Evolutionary conservation across 2,888 invertebrate genomes (phyloP).

Genomic region (Bibio marci): DNA sequence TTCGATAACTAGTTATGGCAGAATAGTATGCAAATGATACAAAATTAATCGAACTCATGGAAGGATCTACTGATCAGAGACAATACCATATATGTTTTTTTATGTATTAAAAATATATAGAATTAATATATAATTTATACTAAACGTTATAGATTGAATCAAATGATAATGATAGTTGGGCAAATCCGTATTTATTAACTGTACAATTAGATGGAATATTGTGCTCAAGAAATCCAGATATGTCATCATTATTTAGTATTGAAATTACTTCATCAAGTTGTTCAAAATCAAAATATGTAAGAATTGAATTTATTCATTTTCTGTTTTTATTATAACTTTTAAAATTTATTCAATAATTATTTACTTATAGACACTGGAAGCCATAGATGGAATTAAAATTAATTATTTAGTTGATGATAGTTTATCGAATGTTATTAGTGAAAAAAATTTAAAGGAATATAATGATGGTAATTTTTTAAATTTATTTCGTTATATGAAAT

Average conservation of each 20-base stretch:
- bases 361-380: conserved; percentile 17
- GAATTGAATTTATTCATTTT: background rate
- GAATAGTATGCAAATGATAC: too few species aligned
- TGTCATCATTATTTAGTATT: conserved; percentile 18
- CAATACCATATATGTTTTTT: too few species aligned
- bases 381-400: conserved; percentile 20
- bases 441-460: conserved; percentile 17
- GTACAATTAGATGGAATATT: conserved; percentile 31
- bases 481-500: too few species aligned
- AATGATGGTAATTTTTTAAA: conserved; percentile 14
- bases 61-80: too few species aligned
- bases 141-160: too few species aligned
- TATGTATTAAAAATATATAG: too few species aligned
- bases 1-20: too few species aligned
- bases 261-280: conserved; percentile 15
- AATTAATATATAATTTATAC: too few species aligned
- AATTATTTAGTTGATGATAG: conserved; percentile 18
- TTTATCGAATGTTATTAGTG: conserved; percentile 19
- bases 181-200: conserved; percentile 28
- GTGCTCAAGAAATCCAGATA: conserved; percentile 26
- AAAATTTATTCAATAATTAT: background rate
- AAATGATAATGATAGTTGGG: conserved; percentile 30
- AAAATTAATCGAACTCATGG: too few species aligned
- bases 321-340: too few species aligned
- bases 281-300: background rate